Evolutionary conservation across 2,113 vertebrate genomes (phyloP).

Genomic region (Scomber colias): DNA sequence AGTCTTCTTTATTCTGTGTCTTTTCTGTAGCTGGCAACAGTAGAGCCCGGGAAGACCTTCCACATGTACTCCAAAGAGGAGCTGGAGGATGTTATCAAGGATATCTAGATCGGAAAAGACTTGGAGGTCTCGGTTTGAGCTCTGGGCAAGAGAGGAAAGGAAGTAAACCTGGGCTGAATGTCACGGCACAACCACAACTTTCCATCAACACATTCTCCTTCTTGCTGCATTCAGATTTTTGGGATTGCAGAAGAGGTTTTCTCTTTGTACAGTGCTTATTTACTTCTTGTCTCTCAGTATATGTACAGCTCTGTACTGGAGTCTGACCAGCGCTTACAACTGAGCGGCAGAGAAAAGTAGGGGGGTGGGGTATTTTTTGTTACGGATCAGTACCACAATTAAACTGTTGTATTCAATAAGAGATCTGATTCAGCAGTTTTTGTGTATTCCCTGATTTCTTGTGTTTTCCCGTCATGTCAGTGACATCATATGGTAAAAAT

Average conservation of each 20-base stretch:
- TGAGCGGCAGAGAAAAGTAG: conserved; percentile 47
- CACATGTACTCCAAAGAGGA: conserved; percentile 99
- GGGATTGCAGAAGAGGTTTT: conserved; percentile 62
- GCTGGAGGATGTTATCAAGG: conserved; percentile 98
- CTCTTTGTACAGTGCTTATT: conserved; percentile 72
- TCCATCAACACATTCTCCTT: conserved; percentile 64
- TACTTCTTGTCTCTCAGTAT: conserved; percentile 67
- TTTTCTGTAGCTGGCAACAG: conserved; percentile 90
- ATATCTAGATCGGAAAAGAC: conserved; percentile 87
- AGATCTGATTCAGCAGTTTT: background rate
- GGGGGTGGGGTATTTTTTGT: conserved; percentile 77
- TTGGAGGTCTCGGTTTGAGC: conserved; percentile 32
- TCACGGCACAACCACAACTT: conserved; percentile 64
- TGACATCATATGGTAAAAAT: too few species aligned
- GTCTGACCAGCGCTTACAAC: conserved; percentile 63
- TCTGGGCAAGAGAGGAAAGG: conserved; percentile 45
- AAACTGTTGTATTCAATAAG: conserved; percentile 83
- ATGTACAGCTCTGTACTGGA: conserved; percentile 73
- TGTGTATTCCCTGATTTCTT: background rate
- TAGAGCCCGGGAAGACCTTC: conserved; percentile 96
- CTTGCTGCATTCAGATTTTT: conserved; percentile 62
- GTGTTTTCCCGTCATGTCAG: background rate
- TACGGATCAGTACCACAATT: conserved; percentile 79
- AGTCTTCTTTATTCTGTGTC: conserved; percentile 31
- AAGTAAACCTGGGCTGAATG: conserved; percentile 43